These are phyloP conservation scores for Aculops lycopersici DNA, from an alignment of 1,140 invertebrate species.

Conservation along the genomic window DNA sequence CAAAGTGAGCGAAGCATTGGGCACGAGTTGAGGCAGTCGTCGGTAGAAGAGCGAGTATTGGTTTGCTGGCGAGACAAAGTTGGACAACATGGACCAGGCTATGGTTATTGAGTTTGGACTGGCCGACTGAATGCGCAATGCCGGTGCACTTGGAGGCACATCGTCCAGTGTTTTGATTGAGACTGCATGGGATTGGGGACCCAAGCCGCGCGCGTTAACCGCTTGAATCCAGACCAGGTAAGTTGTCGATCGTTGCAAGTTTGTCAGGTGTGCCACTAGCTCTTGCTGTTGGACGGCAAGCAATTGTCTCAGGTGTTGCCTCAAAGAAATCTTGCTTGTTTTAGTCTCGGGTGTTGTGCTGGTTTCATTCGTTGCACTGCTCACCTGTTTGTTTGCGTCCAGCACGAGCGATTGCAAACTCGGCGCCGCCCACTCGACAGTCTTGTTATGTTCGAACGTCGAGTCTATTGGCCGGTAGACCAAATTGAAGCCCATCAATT, in stretches of 20 bases:
- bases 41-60: neutral
- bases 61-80: constrained; percentile 2
- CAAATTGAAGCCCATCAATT: constrained; percentile 5
- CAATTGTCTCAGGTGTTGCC: neutral
- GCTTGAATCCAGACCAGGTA: constrained; percentile 14
- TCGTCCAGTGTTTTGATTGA: constrained; percentile 14
- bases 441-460: constrained; percentile 4
- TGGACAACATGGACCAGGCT: constrained; percentile 4
- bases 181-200: constrained; percentile 15
- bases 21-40: neutral
- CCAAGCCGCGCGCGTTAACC: constrained; percentile 16
- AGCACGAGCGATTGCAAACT: too few species aligned
- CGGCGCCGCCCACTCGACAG: constrained; percentile 1
- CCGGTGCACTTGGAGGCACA: constrained; percentile 8
- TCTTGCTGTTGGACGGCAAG: neutral
- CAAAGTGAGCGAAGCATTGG: neutral
- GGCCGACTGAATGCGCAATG: constrained; percentile 3
- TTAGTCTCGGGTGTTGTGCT: neutral
- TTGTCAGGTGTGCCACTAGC: constrained; percentile 7
- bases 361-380: neutral
- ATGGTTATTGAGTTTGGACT: constrained; percentile 7
- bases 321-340: neutral
- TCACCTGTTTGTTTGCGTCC: too few species aligned
- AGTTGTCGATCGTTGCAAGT: constrained; percentile 7
- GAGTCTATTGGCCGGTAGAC: constrained; percentile 5